Conservation (phyloP, 30 jellyfish, hydroid and myxozoan species). For the Chrysaora quinquecirrha region DNA sequence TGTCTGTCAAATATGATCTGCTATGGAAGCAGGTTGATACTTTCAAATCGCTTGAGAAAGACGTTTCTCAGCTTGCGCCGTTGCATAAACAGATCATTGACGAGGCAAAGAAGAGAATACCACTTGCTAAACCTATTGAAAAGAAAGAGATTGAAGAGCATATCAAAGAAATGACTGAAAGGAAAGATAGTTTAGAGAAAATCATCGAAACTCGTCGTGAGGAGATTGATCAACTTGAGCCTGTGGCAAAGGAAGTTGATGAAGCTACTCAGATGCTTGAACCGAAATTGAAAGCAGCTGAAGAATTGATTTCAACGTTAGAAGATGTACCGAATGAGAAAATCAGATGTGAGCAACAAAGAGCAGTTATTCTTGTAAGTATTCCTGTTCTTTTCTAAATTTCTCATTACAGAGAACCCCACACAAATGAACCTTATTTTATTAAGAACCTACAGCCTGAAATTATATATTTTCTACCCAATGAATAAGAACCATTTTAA, state of each 20-base stretch:
- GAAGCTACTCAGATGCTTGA: constrained; percentile 35
- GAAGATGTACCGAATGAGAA: constrained; percentile 63
- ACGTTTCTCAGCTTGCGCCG: constrained; percentile 71
- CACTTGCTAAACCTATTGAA: constrained; percentile 19
- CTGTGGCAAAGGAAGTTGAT: constrained; percentile 64
- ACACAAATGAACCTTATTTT: too few species aligned
- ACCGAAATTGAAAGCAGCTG: constrained; percentile 52
- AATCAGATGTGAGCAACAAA: constrained; percentile 83
- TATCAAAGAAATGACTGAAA: constrained; percentile 62
- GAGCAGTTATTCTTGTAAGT: constrained; percentile 34
- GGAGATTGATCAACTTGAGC: constrained; percentile 61
- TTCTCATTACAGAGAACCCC: too few species aligned
- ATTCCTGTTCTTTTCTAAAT: too few species aligned
- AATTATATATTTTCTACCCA: too few species aligned
- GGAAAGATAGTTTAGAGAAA: constrained; percentile 49
- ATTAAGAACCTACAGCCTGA: too few species aligned
- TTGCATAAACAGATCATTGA: constrained; percentile 38
- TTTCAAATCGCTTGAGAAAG: constrained; percentile 76
- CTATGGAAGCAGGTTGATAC: constrained; percentile 82
- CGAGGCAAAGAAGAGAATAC: constrained; percentile 36
- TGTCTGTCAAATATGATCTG: constrained; percentile 73
- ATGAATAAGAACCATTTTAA: too few species aligned
- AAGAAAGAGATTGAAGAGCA: constrained; percentile 61
- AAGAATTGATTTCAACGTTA: constrained; percentile 27
- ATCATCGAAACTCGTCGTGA: constrained; percentile 45